These are phyloP conservation scores for Diplodus puntazzo DNA, from an alignment of 2,797 vertebrate genomes.

Conservation along the genomic window DNA sequence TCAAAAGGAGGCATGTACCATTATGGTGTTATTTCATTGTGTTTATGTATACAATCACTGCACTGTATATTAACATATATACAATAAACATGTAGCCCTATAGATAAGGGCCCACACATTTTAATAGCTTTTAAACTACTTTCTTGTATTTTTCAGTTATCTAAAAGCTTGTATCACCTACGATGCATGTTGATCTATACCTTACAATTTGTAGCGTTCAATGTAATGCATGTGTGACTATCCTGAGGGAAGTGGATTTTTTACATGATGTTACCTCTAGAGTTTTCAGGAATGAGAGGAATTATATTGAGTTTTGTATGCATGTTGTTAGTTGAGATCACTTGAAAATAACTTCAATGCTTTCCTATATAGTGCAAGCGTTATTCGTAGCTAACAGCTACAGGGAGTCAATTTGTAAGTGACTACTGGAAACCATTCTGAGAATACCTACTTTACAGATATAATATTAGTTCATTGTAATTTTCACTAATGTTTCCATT, in stretches of 20 bases:
- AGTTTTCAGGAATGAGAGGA: not conserved
- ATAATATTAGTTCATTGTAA: not conserved
- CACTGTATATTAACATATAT: not conserved
- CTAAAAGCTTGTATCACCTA: not conserved
- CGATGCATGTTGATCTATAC: not conserved
- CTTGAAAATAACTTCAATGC: not conserved
- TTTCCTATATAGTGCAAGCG: constrained; percentile 11
- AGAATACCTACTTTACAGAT: no score
- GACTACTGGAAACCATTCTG: constrained; percentile 4
- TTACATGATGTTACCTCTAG: not conserved
- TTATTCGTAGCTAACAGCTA: constrained; percentile 8
- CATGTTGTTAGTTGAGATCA: constrained; percentile 8
- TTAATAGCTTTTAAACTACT: not conserved
- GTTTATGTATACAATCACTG: constrained; percentile 5
- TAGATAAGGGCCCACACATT: not conserved
- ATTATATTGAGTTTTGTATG: not conserved
- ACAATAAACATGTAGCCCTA: not conserved
- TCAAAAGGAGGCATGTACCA: constrained; percentile 12
- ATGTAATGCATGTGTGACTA: not conserved
- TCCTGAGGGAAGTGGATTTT: not conserved
- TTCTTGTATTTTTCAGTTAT: not conserved
- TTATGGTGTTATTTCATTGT: constrained; percentile 37
- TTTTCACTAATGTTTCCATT: not conserved
- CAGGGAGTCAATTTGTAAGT: constrained; percentile 21
- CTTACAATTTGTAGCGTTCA: not conserved